A percentile compares a stretch with the other conserved stretches of the same genome.
Conservation (phyloP, 2,888 invertebrate species). For the Patella pellucida region DNA sequence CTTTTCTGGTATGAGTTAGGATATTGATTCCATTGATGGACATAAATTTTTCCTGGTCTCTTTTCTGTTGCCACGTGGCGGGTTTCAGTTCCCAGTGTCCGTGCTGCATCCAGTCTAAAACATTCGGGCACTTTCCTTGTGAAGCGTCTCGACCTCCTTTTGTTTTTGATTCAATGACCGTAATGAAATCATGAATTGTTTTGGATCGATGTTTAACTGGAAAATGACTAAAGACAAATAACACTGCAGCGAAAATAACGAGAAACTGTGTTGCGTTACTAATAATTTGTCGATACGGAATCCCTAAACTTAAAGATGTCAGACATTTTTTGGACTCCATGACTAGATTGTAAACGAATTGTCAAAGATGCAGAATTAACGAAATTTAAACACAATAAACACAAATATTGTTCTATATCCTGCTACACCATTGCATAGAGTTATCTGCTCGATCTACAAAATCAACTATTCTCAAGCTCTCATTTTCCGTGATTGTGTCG, state of each 20-base stretch:
- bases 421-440: no score
- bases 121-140: neutral
- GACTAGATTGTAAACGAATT: no score
- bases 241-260: neutral
- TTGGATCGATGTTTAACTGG: neutral
- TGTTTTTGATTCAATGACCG: neutral
- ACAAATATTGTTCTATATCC: no score
- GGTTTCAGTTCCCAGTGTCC: neutral
- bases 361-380: no score
- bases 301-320: neutral
- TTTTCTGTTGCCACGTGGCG: neutral
- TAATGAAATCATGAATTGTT: neutral
- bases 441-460: no score
- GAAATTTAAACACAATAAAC: no score
- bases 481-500: no score
- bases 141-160: neutral
- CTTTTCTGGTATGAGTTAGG: neutral
- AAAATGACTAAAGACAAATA: neutral
- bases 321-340: neutral
- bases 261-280: neutral
- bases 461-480: no score
- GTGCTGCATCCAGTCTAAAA: neutral
- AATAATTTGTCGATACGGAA: neutral
- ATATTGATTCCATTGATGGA: slow-evolving; percentile 2
- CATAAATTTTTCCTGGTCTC: slow-evolving; percentile 3